Conservation (phyloP, 2,113 vertebrate genomes). For the Pseudopodoces humilis region DNA sequence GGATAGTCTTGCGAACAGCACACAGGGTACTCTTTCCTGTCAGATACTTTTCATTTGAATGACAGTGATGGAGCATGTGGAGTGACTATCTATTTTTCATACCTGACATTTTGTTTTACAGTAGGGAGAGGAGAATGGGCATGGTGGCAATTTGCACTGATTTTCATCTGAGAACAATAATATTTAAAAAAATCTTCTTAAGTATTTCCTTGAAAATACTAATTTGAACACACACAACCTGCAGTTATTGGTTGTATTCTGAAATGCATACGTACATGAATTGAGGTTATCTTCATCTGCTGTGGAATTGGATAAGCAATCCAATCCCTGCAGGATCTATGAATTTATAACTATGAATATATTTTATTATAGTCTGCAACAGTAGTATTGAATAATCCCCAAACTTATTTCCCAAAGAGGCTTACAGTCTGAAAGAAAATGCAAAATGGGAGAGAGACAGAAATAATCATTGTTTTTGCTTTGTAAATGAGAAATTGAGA, state of each 20-base stretch:
- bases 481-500: background rate
- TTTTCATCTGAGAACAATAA: background rate
- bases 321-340: background rate
- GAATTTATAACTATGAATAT: background rate
- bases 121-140: background rate
- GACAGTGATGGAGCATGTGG: background rate
- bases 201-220: background rate
- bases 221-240: background rate
- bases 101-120: background rate
- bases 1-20: background rate
- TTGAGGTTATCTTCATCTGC: background rate
- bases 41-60: background rate
- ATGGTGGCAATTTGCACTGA: background rate
- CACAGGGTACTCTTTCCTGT: background rate
- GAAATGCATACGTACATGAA: background rate
- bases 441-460: background rate
- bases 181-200: background rate
- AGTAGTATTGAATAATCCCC: background rate
- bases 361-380: background rate
- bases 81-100: constrained; percentile 15
- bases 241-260: background rate
- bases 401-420: background rate
- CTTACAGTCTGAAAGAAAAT: background rate
- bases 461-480: background rate
- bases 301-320: background rate